These are phyloP conservation scores for Netelia inedita DNA, from an alignment of 2,888 invertebrate genomes.

Conservation along the genomic window DNA sequence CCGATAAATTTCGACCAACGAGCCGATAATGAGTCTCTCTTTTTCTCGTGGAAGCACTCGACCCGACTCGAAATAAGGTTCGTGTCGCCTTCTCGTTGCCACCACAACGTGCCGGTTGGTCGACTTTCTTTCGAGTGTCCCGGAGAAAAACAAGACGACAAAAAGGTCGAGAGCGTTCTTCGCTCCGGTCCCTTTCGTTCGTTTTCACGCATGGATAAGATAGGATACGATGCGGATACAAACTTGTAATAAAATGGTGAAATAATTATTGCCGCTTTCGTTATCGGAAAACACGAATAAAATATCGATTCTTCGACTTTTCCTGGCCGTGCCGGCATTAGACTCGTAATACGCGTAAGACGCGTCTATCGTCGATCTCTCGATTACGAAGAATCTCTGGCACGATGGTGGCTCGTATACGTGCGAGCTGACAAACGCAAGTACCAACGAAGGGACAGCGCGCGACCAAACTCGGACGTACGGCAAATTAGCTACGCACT, in stretches of 20 bases:
- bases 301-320: background rate
- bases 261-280: no score
- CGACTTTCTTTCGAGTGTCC: no score
- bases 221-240: no score
- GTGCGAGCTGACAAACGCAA: slow-evolving; percentile 18
- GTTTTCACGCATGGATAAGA: no score
- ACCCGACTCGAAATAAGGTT: background rate
- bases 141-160: no score
- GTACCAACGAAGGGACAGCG: slow-evolving; percentile 25
- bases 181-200: no score
- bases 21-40: slow-evolving; percentile 78
- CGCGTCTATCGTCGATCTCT: no score
- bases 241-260: no score
- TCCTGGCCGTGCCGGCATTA: no score
- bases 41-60: slow-evolving; percentile 18
- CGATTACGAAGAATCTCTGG: no score
- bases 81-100: background rate
- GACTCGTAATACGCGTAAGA: no score
- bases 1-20: slow-evolving; percentile 79
- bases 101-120: background rate
- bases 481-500: slow-evolving; percentile 76
- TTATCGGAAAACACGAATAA: slow-evolving; percentile 13
- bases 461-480: slow-evolving; percentile 66
- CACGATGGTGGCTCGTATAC: background rate
- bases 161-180: no score